Evolutionary conservation across 2,888 invertebrate species (phyloP), one percentile per base, ranked within the genome.

Genomic region (Cheilosia variabilis): DNA sequence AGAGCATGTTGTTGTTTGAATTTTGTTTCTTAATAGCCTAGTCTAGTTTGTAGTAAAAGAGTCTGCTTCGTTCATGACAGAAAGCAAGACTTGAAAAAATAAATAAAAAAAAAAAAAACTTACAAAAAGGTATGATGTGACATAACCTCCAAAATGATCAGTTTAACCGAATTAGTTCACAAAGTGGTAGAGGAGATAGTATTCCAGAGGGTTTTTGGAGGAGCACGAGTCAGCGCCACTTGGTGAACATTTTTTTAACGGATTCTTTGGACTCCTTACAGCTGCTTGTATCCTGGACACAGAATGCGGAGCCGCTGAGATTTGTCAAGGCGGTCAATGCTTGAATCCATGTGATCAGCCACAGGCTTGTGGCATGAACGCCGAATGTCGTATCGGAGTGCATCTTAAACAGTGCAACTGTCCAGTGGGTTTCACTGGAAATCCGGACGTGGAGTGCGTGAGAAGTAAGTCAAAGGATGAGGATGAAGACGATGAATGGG

Each of bases 361-460:
- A 89, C 95, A 94, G 89, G 94, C 96, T 0, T 98, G 98, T 91
- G 98, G 97, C 63, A 94, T 97, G 90, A 97, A 97, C 91, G 96
- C 97, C 17, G 92, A 95, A 79, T 98, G 98, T 89, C 93, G 93
- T 57, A 95, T 95, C 13, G 93, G 93, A 52, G 95, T 94, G 89
- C 97, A 97, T 90, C 93, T 94, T 15, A 95, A 96, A 89, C 95
- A 95, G 89, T 98, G 98, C 90, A 94, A 94, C 88, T 98, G 98
- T 90, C 97, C 97, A 3, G 93, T 94, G 37, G 96, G 96, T 63
- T 98, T 97, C 91, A 97, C 97, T 37, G 98, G 98, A 83, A 96
- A 96, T 91, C 95, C 96, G 69, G 95, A 95, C 87, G 93, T 96
- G 41, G 97, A 97, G 93, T 97, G 97, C 91, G 96, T 97, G 4